Base-by-base conservation (phyloP, 2,888 invertebrate species). In the Cheilosia vulpina region DNA sequence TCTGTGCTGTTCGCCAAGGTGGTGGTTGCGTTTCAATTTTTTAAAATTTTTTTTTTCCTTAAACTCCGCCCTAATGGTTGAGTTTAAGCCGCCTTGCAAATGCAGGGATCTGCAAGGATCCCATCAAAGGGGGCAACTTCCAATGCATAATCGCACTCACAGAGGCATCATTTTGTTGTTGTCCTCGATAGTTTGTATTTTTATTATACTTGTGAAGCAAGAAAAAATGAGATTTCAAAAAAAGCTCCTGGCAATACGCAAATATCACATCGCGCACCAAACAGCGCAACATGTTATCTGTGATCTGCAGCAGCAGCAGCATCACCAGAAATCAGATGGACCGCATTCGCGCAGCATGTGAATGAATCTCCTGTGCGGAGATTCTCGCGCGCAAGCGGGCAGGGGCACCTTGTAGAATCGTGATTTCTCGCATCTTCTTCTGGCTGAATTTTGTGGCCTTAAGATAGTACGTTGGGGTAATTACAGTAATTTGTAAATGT, bases 401-500 rank as follows among this genome's bases (percentile, higher is more conserved):
- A 24, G 19, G 31, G 43, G 71, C 13, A n/a, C 13, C 62, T 24
- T 47, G 13, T 65, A 58, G 76, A 66, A 76, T 85, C 85, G 85
- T 85, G 85, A 85, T 85, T 81, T 27, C 76, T 85, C 19, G 85
- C 81, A 81, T 76, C 81, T 77, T 85, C 79, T 85, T 55, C 34
- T 77, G 72, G 68, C 72, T 72, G 76, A 81, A 69, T 88, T 88
- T 87, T 88, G 87, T 89, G 89, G 89, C 89, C 88, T 88, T 88
- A 89, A 89, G 88, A 89, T 89, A 89, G 89, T 89, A 89, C 89
- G 89, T 89, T 89, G 88, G 88, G 88, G 89, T 89, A 89, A 89
- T 89, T 89, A 89, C 89, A 88, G 89, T 89, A 89, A 89, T 89
- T 89, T 89, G 89, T 89, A 88, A 89, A 88, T 88, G 88, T 88